phyloP scores from a whole-genome alignment of 37 sponge, comb jelly and placozoan species.

The Hormiphora californensis region DNA sequence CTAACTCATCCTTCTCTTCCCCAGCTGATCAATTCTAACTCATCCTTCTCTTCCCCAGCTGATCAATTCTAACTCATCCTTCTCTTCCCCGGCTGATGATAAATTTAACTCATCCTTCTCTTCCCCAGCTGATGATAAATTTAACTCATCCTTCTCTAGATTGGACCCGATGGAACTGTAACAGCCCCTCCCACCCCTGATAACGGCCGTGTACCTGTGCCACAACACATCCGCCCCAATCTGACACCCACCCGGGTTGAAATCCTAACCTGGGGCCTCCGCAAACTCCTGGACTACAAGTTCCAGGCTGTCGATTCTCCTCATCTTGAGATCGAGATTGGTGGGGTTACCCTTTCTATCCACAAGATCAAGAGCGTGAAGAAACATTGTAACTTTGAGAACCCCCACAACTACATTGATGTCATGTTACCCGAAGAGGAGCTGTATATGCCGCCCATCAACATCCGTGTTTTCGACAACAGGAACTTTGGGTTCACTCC shows the following conservation, averaged over 20 bases:
- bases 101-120: too few relatives aligned
- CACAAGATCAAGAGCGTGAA: conserved; percentile 52
- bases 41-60: too few relatives aligned
- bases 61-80: too few relatives aligned
- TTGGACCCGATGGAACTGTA: too few relatives aligned
- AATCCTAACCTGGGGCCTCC: conserved; percentile 54
- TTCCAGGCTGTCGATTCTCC: conserved; percentile 22
- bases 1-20: too few relatives aligned
- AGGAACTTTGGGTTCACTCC: conserved; percentile 82
- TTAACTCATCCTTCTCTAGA: too few relatives aligned
- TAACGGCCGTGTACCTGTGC: too few relatives aligned
- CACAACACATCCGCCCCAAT: conserved; percentile 82
- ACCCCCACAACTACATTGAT: conserved; percentile 31
- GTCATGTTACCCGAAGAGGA: conserved; percentile 50
- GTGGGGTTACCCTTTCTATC: background rate
- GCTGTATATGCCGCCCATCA: conserved; percentile 50
- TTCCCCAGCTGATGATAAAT: too few relatives aligned
- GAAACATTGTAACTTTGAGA: conserved; percentile 32
- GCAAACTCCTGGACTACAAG: conserved; percentile 21
- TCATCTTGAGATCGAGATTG: conserved; percentile 36
- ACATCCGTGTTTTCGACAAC: conserved; percentile 49
- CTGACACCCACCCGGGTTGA: conserved; percentile 86
- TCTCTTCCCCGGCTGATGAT: too few relatives aligned
- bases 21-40: too few relatives aligned
- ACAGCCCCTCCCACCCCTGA: too few relatives aligned